Conservation (phyloP, 2,113 vertebrate genomes). For the Excalfactoria chinensis region DNA sequence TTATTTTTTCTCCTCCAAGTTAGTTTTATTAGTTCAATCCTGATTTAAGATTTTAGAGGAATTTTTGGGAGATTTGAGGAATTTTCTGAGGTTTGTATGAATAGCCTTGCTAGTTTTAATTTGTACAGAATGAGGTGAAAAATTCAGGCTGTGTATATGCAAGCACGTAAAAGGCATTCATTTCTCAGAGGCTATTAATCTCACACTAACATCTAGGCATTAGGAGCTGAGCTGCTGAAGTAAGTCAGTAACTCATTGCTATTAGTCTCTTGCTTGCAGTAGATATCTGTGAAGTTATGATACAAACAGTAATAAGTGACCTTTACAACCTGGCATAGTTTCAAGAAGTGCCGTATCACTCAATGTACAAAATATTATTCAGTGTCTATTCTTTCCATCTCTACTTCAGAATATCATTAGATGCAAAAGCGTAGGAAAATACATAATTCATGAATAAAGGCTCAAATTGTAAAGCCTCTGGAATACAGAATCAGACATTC, state of each 20-base stretch:
- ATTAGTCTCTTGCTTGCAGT: background rate
- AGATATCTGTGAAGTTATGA: slow-evolving; percentile 29
- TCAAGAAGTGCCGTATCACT: slow-evolving; percentile 28
- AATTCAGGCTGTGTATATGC: background rate
- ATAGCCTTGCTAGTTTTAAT: background rate
- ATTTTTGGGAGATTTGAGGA: background rate
- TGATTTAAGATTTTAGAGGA: background rate
- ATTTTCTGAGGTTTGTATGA: background rate
- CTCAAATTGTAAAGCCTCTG: slow-evolving; percentile 39
- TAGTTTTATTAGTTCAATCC: background rate
- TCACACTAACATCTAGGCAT: background rate
- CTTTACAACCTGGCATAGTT: slow-evolving; percentile 2
- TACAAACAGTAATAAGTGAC: slow-evolving; percentile 28
- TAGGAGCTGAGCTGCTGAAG: background rate
- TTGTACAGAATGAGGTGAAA: background rate
- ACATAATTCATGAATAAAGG: slow-evolving; percentile 75
- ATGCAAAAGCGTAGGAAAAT: slow-evolving; percentile 61
- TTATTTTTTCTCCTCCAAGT: background rate
- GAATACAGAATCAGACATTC: slow-evolving; percentile 55
- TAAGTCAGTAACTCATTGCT: slow-evolving; percentile 7
- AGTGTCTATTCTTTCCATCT: slow-evolving; percentile 34
- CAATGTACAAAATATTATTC: slow-evolving; percentile 57
- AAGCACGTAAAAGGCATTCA: background rate
- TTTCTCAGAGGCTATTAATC: slow-evolving; percentile 1
- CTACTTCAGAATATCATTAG: slow-evolving; percentile 55